Percentiles rank a stretch among this genome's conserved stretches.
phyloP scores from a whole-genome alignment of 92 coral and sea anemone species.

The Epizoanthus ramosus region DNA sequence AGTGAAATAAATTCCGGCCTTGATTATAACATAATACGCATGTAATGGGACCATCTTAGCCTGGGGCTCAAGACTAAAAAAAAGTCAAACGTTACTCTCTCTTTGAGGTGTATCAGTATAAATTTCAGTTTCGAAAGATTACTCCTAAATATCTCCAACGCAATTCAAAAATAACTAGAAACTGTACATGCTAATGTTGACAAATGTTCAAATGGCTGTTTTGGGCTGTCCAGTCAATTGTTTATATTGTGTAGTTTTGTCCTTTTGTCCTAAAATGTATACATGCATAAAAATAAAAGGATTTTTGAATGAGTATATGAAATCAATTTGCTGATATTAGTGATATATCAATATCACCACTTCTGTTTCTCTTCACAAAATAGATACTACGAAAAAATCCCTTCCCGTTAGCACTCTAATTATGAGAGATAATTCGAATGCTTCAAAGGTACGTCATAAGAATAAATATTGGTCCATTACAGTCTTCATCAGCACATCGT shows the following conservation, averaged over 20 bases:
- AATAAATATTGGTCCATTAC: neutral
- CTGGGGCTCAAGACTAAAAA: neutral
- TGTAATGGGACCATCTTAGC: neutral
- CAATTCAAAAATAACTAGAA: neutral
- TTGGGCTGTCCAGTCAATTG: neutral
- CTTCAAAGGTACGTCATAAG: neutral
- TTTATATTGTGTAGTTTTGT: neutral
- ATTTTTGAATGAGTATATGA: constrained; percentile 5
- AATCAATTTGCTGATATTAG: neutral
- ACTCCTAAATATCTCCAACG: neutral
- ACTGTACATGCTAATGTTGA: neutral
- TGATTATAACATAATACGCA: neutral
- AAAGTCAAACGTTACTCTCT: too few relatives aligned
- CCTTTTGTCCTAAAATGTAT: neutral
- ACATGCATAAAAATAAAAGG: neutral
- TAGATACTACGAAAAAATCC: neutral
- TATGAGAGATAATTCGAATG: neutral
- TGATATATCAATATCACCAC: neutral
- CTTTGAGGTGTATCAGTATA: neutral
- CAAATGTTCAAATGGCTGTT: neutral
- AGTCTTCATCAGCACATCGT: constrained; percentile 6
- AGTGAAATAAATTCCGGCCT: constrained; percentile 5
- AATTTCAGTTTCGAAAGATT: neutral
- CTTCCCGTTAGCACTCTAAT: neutral
- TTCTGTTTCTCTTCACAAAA: neutral